phyloP scores from a whole-genome alignment of 2,797 vertebrate species.

The Pangasius mekongensis region DNA sequence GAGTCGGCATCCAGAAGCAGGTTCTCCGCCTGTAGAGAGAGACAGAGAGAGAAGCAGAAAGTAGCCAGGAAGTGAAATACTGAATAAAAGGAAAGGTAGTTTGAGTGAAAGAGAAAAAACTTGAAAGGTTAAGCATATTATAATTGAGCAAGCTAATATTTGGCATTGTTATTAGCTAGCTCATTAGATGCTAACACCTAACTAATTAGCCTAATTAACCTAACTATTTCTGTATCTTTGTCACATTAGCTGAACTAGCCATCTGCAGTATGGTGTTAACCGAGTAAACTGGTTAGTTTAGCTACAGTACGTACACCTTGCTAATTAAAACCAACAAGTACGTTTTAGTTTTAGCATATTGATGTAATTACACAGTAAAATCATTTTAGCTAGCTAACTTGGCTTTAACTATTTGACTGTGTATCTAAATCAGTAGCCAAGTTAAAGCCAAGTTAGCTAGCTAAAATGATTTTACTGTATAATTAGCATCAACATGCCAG shows the following conservation, averaged over 20 bases:
- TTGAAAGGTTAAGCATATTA: not conserved
- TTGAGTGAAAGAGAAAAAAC: not conserved
- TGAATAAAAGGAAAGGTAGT: not conserved
- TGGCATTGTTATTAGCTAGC: not conserved
- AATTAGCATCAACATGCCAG: not conserved
- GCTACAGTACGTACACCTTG: not conserved
- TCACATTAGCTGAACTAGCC: not conserved
- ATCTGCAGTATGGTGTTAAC: not conserved
- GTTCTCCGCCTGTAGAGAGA: constrained; percentile 83
- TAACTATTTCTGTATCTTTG: not conserved
- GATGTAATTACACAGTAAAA: not conserved
- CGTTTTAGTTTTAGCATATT: not conserved
- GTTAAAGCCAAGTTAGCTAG: not conserved
- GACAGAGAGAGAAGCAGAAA: constrained; percentile 37
- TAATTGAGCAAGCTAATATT: not conserved
- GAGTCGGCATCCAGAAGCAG: constrained; percentile 87
- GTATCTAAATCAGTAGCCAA: not conserved
- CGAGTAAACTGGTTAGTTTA: too few species aligned
- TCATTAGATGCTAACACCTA: not conserved
- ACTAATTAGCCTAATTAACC: too few species aligned
- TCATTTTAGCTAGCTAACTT: not conserved
- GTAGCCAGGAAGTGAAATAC: not conserved
- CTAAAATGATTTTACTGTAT: not conserved
- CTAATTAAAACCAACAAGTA: not conserved
- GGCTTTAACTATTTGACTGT: not conserved